Conservation (phyloP, 2,888 invertebrate species). For the Lepidonotus clava region DNA sequence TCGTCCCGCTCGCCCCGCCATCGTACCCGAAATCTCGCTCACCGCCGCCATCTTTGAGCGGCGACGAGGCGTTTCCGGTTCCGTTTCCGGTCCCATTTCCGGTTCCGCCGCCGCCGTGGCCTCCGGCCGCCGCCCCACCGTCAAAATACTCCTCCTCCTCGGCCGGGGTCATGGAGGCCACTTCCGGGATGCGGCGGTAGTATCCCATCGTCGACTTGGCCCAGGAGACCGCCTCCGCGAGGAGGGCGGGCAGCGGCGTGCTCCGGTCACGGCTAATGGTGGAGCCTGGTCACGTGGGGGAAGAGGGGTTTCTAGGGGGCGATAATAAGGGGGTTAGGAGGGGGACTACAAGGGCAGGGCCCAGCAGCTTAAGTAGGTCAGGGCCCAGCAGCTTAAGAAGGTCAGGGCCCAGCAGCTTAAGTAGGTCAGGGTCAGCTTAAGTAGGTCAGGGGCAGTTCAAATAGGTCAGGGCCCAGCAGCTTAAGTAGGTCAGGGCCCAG, state of each 20-base stretch:
- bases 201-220: constrained; percentile 50
- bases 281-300: too few relatives aligned
- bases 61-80: constrained; percentile 14
- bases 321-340: too few relatives aligned
- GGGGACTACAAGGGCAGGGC: too few relatives aligned
- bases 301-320: too few relatives aligned
- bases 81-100: not conserved
- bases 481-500: too few relatives aligned
- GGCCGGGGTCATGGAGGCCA: constrained; percentile 1
- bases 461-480: too few relatives aligned
- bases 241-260: constrained; percentile 40
- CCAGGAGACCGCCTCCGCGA: constrained; percentile 33
- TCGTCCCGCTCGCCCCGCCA: constrained; percentile 48
- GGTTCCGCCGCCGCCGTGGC: constrained; percentile 16
- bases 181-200: constrained; percentile 46
- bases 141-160: constrained; percentile 40
- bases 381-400: too few relatives aligned
- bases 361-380: too few relatives aligned
- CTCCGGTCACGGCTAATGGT: constrained; percentile 33
- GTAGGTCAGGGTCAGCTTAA: too few relatives aligned
- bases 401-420: too few relatives aligned
- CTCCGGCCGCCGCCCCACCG: constrained; percentile 21
- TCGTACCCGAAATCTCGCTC: constrained; percentile 37
- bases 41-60: constrained; percentile 41
- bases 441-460: too few relatives aligned